These are phyloP conservation scores for Pseudoatta argentina DNA, from an alignment of 1,140 invertebrate genomes.

Conservation along the genomic window DNA sequence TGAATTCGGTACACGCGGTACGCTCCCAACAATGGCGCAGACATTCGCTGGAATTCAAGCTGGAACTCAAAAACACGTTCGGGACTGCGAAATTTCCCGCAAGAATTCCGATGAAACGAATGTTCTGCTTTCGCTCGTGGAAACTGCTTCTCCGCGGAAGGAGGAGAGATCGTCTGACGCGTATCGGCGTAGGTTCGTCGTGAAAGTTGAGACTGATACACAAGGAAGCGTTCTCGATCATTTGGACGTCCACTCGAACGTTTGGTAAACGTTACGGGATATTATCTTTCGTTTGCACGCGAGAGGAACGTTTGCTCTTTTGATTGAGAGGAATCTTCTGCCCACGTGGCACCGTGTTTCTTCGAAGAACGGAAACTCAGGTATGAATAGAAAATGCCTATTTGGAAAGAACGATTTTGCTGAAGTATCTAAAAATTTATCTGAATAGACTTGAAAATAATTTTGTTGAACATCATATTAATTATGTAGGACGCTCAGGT, in stretches of 20 bases:
- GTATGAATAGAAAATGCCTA: background rate
- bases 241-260: constrained; percentile 48
- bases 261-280: constrained; percentile 54
- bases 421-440: too few species aligned
- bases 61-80: background rate
- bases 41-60: background rate
- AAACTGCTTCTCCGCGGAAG: constrained; percentile 26
- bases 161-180: background rate
- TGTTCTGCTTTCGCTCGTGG: constrained; percentile 37
- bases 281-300: constrained; percentile 68
- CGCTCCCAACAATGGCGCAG: background rate
- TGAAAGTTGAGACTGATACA: constrained; percentile 59
- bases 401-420: too few species aligned
- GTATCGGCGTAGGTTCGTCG: constrained; percentile 29
- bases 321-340: constrained; percentile 49
- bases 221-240: constrained; percentile 52
- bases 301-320: constrained; percentile 63
- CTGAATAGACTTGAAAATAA: too few species aligned
- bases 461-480: too few species aligned
- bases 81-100: constrained; percentile 8
- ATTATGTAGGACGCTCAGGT: too few species aligned
- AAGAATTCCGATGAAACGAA: constrained; percentile 18
- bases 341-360: constrained; percentile 46
- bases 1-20: background rate
- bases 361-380: constrained; percentile 32